These are phyloP conservation scores for Bufo gargarizans DNA, from an alignment of 2,113 vertebrate species.

Conservation along the genomic window DNA sequence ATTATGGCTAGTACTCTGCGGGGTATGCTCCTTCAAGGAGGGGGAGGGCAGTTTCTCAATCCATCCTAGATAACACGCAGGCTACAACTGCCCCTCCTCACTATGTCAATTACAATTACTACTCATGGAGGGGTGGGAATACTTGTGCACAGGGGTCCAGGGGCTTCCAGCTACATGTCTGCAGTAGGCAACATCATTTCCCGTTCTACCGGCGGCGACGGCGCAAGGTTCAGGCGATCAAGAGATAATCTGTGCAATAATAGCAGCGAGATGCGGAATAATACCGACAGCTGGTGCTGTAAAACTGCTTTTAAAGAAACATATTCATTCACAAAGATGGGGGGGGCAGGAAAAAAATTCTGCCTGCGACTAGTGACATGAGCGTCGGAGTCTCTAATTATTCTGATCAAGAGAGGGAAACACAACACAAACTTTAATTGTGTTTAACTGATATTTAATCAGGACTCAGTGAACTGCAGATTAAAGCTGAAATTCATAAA, in stretches of 20 bases:
- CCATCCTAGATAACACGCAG: no score
- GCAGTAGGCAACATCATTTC: not conserved
- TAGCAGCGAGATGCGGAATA: constrained; percentile 85
- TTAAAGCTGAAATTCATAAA: constrained; percentile 90
- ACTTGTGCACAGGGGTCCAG: not conserved
- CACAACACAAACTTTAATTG: constrained; percentile 91
- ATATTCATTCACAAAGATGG: constrained; percentile 77
- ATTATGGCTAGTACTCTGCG: no score
- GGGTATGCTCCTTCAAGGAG: no score
- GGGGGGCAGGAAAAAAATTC: constrained; percentile 71
- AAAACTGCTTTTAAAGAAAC: constrained; percentile 86
- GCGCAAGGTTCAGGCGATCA: constrained; percentile 60
- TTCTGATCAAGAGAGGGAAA: constrained; percentile 87
- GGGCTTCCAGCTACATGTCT: no score
- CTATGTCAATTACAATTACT: no score
- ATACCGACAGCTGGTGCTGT: constrained; percentile 86
- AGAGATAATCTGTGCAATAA: constrained; percentile 82
- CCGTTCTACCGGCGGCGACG: not conserved
- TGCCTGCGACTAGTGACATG: constrained; percentile 86
- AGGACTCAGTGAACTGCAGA: constrained; percentile 88
- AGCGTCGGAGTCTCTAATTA: constrained; percentile 87
- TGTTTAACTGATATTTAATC: constrained; percentile 90
- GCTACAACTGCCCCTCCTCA: no score
- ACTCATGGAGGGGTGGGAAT: not conserved
- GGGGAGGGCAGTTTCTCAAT: no score